Evolutionary conservation across 2,888 invertebrate species (phyloP), one percentile per base, ranked within the genome.

Genomic region (Ectropis crepuscularia): DNA sequence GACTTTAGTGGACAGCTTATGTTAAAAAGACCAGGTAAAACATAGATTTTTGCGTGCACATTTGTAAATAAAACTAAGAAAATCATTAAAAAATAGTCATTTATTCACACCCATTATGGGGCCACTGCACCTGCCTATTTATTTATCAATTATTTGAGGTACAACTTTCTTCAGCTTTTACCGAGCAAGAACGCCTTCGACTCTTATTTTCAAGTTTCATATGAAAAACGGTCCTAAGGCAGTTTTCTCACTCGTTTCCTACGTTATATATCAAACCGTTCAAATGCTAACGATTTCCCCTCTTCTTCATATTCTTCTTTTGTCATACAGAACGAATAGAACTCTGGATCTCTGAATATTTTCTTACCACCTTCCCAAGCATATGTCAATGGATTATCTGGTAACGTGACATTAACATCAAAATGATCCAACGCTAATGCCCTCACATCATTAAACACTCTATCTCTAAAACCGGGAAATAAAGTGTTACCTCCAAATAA

Each of bases 281-380:
- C 94, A 64, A 92, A 89, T 42, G 95, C 94, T 16, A 94, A 83
- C 2, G 89, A 71, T 63, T 92, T 93, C 10, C 99, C 99, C 79
- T 96, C 95, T 83, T 99, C 98, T 68, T 98, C 98, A 84, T 98
- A 99, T 75, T 98, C 96, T 71, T 97, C 96, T 74, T 95, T 95
- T 0, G 97, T 96, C 2, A 98, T 95, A 66, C 96, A 90, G 73
- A 95, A 93, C 0, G 94, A 95, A 68, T 95, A 94, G 73, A 98
- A 97, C 46, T 95, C 94, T 6, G 96, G 93, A 81, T 96, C 96
- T 73, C 95, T 92, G 5, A 97, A 95, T 47, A 99, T 89, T 48
- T 94, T 85, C 72, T 95, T 95, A 0, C 98, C 99, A 5, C 98
- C 99, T 76, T 96, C 94, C 99, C 99, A 99, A 0, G 98, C 95